Evolutionary conservation across 1,140 invertebrate genomes (phyloP), one percentile per base, ranked within the genome.

Genomic region (Rhizoglyphus robini): DNA sequence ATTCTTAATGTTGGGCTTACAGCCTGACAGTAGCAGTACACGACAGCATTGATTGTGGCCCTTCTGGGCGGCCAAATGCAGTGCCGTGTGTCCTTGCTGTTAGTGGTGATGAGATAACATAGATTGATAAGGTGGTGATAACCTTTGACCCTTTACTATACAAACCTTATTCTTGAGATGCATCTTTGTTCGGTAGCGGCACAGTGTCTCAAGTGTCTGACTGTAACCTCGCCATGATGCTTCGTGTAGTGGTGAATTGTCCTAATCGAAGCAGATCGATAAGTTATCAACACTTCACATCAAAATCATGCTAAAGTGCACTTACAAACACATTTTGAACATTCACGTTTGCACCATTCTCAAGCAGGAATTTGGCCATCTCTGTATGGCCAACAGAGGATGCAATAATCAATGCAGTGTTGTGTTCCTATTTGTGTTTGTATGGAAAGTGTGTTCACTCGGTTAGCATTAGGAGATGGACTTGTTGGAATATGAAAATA

Each of bases 361-460:
- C 84, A 64, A 96, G 82, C 64, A 97, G 81, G 59, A 97, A 81
- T 72, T 86, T 83, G 31, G 96, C 93, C 72, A 96, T 96, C 75
- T 96, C 91, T 68, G 89, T 83, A 81, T 94, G 90, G 5, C 93
- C 93, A 63, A 90, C 88, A 74, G 86, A 90, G 36, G 92, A 89
- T 65, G 93, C 92, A 76, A 96, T 92, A 92, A 97, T 96, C 67
- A 96, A 78, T 31, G 93, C 93, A 65, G 94, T 96, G 74, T 91
- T 95, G 77, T 97, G 93, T 79, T 90, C 68, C 68, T 69, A 29
- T 1, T 57, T 60, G 49, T 34, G 4, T 18, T 47, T 41, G 58
- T 65, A 58, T 61, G 27, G n/a, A 46, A 63, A 46, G 47, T 20
- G 23, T n/a, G 27, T n/a, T n/a, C n/a, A 63, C 20, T 46, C 11